A percentile compares a stretch with the other conserved stretches of the same genome.
phyloP scores from a whole-genome alignment of 1,140 invertebrate genomes.

The Cyphomyrmex costatus region DNA sequence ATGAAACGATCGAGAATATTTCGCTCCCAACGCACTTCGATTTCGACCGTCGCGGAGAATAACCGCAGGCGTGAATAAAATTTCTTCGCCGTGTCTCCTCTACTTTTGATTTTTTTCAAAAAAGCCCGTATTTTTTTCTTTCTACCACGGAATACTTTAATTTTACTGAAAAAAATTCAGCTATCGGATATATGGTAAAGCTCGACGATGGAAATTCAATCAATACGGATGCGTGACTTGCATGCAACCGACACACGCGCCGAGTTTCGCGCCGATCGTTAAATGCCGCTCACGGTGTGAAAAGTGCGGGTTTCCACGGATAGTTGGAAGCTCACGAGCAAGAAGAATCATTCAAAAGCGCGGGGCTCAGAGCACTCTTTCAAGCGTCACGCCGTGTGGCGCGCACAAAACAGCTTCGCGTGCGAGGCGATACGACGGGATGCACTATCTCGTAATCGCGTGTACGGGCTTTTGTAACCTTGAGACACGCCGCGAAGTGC shows the following conservation, averaged over 20 bases:
- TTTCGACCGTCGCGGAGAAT: too few relatives aligned
- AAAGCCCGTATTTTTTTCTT: background rate
- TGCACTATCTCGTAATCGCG: conserved; percentile 84
- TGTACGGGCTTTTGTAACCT: conserved; percentile 81
- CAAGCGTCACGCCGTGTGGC: conserved; percentile 17
- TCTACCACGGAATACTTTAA: background rate
- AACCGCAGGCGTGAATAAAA: background rate
- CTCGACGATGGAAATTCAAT: conserved; percentile 51
- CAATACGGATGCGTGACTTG: conserved; percentile 52
- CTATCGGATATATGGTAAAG: conserved; percentile 26
- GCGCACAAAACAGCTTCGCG: conserved; percentile 73
- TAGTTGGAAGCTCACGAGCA: conserved; percentile 38
- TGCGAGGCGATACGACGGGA: conserved; percentile 78
- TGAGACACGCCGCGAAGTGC: conserved; percentile 53
- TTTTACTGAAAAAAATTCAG: conserved; percentile 17
- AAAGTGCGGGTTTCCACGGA: conserved; percentile 51
- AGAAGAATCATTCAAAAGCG: conserved; percentile 48
- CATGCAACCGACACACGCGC: conserved; percentile 49
- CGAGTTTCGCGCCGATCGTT: conserved; percentile 55
- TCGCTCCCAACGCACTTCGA: too few relatives aligned
- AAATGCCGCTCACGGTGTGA: conserved; percentile 41
- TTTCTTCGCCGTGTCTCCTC: background rate
- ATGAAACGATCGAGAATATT: background rate
- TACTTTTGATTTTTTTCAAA: conserved; percentile 19
- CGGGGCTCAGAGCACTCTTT: conserved; percentile 35